phyloP scores from a whole-genome alignment of 2,797 vertebrate species.

The Acestrorhynchus altus region DNA sequence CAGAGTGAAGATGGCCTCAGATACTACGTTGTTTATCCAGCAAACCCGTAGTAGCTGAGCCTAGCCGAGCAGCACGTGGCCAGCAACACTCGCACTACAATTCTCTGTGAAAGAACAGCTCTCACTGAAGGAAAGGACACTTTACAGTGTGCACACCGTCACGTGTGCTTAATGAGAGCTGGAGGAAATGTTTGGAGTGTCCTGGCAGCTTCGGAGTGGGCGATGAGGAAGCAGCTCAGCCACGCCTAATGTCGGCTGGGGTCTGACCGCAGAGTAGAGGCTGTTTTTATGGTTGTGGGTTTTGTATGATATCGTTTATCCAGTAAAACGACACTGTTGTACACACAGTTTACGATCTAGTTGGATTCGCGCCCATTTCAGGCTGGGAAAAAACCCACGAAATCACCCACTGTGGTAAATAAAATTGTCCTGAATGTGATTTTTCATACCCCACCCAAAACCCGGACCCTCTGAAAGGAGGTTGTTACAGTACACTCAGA shows the following conservation, averaged over 20 bases:
- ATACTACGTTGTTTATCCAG: background rate
- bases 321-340: background rate
- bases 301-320: conserved; percentile 4
- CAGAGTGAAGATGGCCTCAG: background rate
- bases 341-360: no score
- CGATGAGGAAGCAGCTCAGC: conserved; percentile 11
- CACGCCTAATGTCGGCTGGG: background rate
- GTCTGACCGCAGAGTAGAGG: background rate
- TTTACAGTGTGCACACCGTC: no score
- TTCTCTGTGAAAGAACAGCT: no score
- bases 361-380: no score
- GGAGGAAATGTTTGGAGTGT: background rate
- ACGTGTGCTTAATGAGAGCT: background rate
- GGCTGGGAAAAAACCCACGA: no score
- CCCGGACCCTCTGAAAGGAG: no score
- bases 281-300: background rate
- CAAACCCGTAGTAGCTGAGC: background rate
- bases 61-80: background rate
- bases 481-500: no score
- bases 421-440: no score
- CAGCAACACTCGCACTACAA: no score
- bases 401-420: no score
- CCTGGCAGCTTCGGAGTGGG: background rate
- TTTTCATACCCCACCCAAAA: no score
- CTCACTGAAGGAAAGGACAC: no score